phyloP scores from a whole-genome alignment of 2,113 vertebrate genomes.

The Gallinago undulata region DNA sequence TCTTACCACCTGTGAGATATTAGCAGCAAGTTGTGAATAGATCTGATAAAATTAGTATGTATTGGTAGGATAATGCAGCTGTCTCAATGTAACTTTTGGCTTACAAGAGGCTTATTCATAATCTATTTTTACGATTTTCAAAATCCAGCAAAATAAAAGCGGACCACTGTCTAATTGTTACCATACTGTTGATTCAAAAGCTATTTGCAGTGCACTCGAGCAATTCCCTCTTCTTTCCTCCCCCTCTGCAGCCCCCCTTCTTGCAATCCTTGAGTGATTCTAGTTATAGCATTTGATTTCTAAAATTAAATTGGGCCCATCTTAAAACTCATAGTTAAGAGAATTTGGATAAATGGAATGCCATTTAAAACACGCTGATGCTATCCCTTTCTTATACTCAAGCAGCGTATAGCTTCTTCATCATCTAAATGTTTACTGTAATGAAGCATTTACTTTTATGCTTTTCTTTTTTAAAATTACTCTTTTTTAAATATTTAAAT shows the following conservation, averaged over 20 bases:
- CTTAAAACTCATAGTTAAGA: slow-evolving; percentile 10
- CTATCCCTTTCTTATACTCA: not conserved
- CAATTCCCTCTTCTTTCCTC: not conserved
- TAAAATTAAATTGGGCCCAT: slow-evolving; percentile 17
- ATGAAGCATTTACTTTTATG: not conserved
- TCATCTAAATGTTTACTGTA: not conserved
- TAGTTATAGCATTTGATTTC: slow-evolving; percentile 16
- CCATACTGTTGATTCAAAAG: slow-evolving; percentile 44
- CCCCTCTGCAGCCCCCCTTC: not conserved
- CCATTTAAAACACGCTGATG: not conserved
- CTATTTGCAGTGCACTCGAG: slow-evolving; percentile 27
- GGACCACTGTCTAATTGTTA: slow-evolving; percentile 50
- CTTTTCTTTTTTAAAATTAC: not conserved
- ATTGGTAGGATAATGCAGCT: slow-evolving; percentile 42
- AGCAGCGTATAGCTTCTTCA: not conserved
- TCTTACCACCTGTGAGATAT: slow-evolving; percentile 27
- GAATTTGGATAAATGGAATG: not conserved
- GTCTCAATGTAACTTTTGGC: slow-evolving; percentile 50
- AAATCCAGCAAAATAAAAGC: slow-evolving; percentile 56
- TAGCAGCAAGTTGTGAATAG: slow-evolving; percentile 45
- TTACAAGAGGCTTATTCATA: slow-evolving; percentile 44
- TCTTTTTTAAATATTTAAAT: not conserved
- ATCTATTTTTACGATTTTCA: slow-evolving; percentile 63
- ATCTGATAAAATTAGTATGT: slow-evolving; percentile 33
- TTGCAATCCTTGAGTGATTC: not conserved